These are phyloP conservation scores for Epizoanthus fatuus DNA, from an alignment of 92 coral and sea anemone genomes.

Conservation along the genomic window DNA sequence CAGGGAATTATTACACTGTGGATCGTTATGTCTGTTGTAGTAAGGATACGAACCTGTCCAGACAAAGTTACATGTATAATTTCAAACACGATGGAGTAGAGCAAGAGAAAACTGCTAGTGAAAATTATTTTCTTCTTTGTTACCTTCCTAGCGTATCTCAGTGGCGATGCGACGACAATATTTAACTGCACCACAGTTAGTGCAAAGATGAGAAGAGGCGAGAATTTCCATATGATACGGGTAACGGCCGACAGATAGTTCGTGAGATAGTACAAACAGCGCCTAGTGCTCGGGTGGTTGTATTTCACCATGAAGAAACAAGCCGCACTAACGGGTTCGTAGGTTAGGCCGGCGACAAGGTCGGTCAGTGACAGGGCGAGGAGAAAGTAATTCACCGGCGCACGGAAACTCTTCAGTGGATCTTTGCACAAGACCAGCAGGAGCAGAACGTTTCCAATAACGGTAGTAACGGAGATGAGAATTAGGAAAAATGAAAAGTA, in stretches of 20 bases:
- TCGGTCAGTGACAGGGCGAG: too few species aligned
- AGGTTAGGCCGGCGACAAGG: neutral
- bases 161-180: neutral
- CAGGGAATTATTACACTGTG: neutral
- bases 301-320: neutral
- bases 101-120: neutral
- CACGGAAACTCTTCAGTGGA: neutral
- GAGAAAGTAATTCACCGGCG: neutral
- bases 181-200: too few species aligned
- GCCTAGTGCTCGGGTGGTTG: neutral
- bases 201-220: too few species aligned
- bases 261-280: neutral
- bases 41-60: neutral
- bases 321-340: neutral
- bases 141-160: neutral
- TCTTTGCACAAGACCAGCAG: neutral
- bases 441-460: neutral
- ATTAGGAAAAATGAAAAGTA: neutral
- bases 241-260: neutral
- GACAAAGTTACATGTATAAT: neutral
- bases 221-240: neutral
- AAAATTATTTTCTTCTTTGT: neutral
- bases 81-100: conserved; percentile 1
- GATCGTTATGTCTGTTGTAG: neutral
- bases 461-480: neutral